Evolutionary conservation across 2,888 invertebrate genomes (phyloP), one percentile per base, ranked within the genome.

Genomic region (Platypus cylindrus): DNA sequence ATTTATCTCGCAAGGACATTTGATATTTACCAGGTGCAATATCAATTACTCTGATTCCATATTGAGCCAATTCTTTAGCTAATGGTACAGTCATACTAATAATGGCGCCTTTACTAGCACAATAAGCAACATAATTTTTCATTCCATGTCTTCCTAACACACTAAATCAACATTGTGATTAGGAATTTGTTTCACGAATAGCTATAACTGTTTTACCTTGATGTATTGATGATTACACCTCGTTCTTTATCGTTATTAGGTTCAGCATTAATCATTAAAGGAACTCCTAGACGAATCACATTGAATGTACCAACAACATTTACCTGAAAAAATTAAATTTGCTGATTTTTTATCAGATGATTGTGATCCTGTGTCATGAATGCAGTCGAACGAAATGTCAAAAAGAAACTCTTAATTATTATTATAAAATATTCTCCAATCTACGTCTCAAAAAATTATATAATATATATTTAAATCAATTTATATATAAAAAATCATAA

Each of bases 231-330:
- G 5, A 42, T 32, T 17, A 42, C 13, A 3, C 42, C 42, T n/a
- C 31, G 28, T 29, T 39, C 37, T 4, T 35, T 33, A 24, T 42
- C 18, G 15, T 28, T 7, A 28, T 39, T 30, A 2, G 25, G 34
- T 9, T 36, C 17, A 22, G 38, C 36, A 14, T 39, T 36, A 2
- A 27, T 17, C n/a, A 42, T 12, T 5, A 42, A 15, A n/a, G 34
- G 34, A 16, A 42, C 13, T 2, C 35, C 34, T 5, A 37, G 16
- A 1, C 40, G 37, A 14, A 32, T 42, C 1, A 40, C 40, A 17
- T 42, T 42, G 15, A 42, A 34, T 3, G 39, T 37, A 18, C 42
- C 42, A 5, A 36, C 27, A 5, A 42, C 26, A 30, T 42, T 42
- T 9, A 42, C 34, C 42, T 42, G 17, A 22, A n/a, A n/a, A n/a